phyloP scores from a whole-genome alignment of 2,797 vertebrate genomes.

The Galagoides demidoff region DNA sequence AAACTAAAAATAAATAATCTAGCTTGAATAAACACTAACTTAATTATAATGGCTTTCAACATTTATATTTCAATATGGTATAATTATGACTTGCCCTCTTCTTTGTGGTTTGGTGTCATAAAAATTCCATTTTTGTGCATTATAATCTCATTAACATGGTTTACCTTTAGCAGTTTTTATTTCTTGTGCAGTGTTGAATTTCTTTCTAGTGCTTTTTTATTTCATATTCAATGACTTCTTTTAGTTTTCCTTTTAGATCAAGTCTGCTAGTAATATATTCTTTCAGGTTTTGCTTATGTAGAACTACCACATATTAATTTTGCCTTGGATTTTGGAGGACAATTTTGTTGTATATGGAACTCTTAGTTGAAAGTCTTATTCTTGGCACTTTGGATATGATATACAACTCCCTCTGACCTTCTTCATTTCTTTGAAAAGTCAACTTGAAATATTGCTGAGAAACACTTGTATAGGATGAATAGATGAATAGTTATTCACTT shows the following conservation, averaged over 20 bases:
- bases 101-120: background rate
- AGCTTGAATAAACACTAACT: background rate
- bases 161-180: background rate
- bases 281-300: background rate
- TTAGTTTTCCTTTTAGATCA: background rate
- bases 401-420: background rate
- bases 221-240: background rate
- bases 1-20: background rate
- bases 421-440: background rate
- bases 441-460: background rate
- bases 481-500: background rate
- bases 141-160: background rate
- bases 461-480: background rate
- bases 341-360: background rate
- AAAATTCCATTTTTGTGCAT: background rate
- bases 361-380: background rate
- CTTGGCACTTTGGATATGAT: background rate
- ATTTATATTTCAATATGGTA: background rate
- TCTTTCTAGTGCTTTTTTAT: background rate
- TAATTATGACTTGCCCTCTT: background rate
- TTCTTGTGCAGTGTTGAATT: background rate
- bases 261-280: background rate
- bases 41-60: background rate
- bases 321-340: background rate
- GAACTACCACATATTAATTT: background rate